These are phyloP conservation scores for Cuniculus paca DNA, from an alignment of 2,797 vertebrate species.

Conservation along the genomic window DNA sequence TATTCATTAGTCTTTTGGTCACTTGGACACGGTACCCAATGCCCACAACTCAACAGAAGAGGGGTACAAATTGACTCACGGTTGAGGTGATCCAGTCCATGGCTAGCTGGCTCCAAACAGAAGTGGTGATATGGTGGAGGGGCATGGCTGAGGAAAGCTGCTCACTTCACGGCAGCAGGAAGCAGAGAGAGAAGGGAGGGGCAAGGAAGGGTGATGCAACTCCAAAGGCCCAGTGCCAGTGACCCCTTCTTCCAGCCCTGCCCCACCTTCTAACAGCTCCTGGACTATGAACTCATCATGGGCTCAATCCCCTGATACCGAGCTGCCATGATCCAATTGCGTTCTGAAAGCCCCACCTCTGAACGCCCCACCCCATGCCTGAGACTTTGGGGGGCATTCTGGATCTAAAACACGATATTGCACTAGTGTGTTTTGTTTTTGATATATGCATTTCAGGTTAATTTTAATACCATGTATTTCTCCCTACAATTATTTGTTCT, in stretches of 20 bases:
- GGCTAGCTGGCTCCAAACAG: neutral
- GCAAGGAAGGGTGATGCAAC: neutral
- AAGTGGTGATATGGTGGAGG: neutral
- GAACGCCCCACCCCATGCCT: too few species aligned
- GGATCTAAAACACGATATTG: neutral
- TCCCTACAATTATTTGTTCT: neutral
- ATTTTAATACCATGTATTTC: neutral
- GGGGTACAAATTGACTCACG: too few species aligned
- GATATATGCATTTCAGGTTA: neutral
- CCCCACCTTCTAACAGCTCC: neutral
- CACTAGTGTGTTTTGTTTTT: neutral
- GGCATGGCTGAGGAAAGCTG: neutral
- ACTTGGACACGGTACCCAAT: too few species aligned
- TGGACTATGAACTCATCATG: neutral
- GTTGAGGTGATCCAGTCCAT: neutral
- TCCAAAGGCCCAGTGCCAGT: neutral
- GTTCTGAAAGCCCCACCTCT: too few species aligned
- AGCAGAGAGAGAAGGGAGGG: neutral
- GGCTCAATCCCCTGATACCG: neutral
- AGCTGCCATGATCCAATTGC: too few species aligned
- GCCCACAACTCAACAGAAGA: too few species aligned
- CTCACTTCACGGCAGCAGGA: neutral
- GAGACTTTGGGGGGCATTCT: too few species aligned
- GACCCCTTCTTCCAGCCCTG: neutral
- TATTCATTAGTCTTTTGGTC: neutral